Base-by-base conservation (phyloP, 2,797 vertebrate species). In the Pipistrellus pygmaeus region DNA sequence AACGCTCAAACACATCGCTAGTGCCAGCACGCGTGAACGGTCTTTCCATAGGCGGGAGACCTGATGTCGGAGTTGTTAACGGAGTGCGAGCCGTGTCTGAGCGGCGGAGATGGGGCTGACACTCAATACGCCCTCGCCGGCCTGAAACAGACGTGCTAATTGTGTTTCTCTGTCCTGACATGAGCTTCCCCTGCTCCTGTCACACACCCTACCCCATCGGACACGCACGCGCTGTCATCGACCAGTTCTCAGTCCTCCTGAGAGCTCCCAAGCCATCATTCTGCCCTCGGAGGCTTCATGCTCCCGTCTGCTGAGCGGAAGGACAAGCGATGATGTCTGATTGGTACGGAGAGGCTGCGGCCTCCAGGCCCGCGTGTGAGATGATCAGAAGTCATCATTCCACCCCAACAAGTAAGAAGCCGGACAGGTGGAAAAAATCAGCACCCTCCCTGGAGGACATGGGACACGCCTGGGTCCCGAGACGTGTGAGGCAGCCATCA, bases 141-240 rank as follows among this genome's bases (percentile, higher is more conserved):
- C 60, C 87, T 66, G 80, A 81, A 82, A 84, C 77, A 87, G 78
- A 87, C 71, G 57, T 94, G 87, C 76, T 91, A 41, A 93, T 69
- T 94, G 68, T 87, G 77, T 94, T 93, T 38, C 71, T 76, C 76
- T 91, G n/a, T 85, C 60, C n/a, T 78, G 84, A 95, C 41, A 80
- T 72, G 71, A 66, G 25, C 62, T 20, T 85, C 73, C 82, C 73
- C 85, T 80, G 27, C 62, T 64, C 55, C 60, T 64, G 64, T 81
- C 53, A 20, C 4, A 30, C 32, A 13, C 4, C 32, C 15, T 66
- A 10, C 15, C 44, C 30, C 69, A 80, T 32, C 57, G 77, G n/a
- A 64, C 6, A 64, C 12, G 55, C 13, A 53, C 32, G 20, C 12
- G 73, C 60, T 77, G n/a, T 38, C 72, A 89, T 69, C 62, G 12